A percentile compares a stretch with the other conserved stretches of the same genome.
Evolutionary conservation across 2,797 vertebrate species (phyloP).

Genomic region (Protosalanx chinensis): DNA sequence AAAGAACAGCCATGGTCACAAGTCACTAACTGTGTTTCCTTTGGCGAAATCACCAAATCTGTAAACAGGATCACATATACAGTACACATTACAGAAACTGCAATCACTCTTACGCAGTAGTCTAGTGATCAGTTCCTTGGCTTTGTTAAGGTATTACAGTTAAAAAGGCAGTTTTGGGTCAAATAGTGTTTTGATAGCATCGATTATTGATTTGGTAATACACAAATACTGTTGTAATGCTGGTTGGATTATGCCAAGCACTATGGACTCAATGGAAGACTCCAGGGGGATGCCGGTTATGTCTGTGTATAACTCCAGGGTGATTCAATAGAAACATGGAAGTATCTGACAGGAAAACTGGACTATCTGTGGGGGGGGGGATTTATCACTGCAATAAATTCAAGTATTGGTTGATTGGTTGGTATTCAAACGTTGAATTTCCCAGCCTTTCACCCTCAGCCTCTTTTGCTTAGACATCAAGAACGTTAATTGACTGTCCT

Average conservation of each 20-base stretch:
- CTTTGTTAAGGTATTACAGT: constrained; percentile 25
- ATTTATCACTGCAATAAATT: constrained; percentile 57
- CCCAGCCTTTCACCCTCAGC: no score
- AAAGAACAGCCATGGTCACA: no score
- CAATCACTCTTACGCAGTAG: no score
- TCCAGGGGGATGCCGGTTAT: not conserved
- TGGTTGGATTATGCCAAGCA: not conserved
- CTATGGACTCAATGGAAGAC: not conserved
- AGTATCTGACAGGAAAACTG: not conserved
- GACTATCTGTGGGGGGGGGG: constrained; percentile 8
- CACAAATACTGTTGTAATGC: not conserved
- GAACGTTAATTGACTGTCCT: not conserved
- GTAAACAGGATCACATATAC: constrained; percentile 67
- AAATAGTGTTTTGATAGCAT: no score
- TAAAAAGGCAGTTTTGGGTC: constrained; percentile 13
- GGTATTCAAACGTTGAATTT: constrained; percentile 18
- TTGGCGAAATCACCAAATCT: constrained; percentile 39
- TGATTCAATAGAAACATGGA: not conserved
- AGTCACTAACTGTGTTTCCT: not conserved
- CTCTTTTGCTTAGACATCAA: constrained; percentile 1
- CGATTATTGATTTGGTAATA: no score
- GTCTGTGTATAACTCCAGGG: not conserved
- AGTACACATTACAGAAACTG: constrained; percentile 40
- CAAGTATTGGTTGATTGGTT: constrained; percentile 69
- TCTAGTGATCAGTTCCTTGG: constrained; percentile 37